phyloP scores from a whole-genome alignment of 2,888 invertebrate species.

The Sesamia inferens region DNA sequence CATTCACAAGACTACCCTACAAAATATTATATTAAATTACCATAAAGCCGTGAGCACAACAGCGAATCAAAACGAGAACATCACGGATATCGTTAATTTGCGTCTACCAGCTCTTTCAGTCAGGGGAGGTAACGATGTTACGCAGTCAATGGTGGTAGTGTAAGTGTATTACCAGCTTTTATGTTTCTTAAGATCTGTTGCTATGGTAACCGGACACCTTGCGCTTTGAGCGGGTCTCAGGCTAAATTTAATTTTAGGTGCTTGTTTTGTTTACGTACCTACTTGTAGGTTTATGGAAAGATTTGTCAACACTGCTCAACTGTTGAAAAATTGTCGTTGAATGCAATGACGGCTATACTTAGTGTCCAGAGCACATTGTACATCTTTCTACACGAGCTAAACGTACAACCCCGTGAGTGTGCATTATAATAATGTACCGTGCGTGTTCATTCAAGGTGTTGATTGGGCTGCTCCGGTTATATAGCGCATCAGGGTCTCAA shows the following conservation, averaged over 20 bases:
- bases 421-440: too few relatives aligned
- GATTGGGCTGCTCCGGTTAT: too few relatives aligned
- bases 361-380: too few relatives aligned
- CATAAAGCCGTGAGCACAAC: constrained; percentile 81
- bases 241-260: constrained; percentile 25
- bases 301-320: neutral
- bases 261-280: neutral
- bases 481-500: too few relatives aligned
- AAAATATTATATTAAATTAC: constrained; percentile 83
- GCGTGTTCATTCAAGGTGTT: too few relatives aligned
- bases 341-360: neutral
- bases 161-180: constrained; percentile 79
- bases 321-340: neutral
- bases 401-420: too few relatives aligned
- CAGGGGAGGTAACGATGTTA: constrained; percentile 72
- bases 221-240: constrained; percentile 17
- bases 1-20: constrained; percentile 66
- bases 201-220: constrained; percentile 53
- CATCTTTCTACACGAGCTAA: too few relatives aligned
- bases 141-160: constrained; percentile 75
- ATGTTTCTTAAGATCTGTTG: constrained; percentile 63
- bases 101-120: constrained; percentile 59
- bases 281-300: neutral
- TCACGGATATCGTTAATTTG: constrained; percentile 86
- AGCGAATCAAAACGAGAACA: constrained; percentile 85